These are phyloP conservation scores for Sebastes jordani DNA, from an alignment of 2,797 vertebrate genomes.

Conservation along the genomic window DNA sequence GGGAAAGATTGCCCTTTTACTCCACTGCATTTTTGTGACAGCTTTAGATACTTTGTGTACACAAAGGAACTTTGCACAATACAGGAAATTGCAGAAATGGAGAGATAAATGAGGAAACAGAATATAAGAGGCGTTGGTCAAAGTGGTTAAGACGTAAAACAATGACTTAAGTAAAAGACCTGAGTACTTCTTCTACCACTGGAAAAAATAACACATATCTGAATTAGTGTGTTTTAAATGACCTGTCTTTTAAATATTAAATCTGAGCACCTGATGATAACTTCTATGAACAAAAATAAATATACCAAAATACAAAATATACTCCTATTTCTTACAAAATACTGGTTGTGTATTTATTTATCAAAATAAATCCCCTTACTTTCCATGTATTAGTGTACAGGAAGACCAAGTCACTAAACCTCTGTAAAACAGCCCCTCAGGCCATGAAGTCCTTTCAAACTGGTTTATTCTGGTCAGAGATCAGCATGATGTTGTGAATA, in stretches of 20 bases:
- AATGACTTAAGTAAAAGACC: too few relatives aligned
- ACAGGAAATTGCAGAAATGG: too few relatives aligned
- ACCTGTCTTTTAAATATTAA: neutral
- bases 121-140: too few relatives aligned
- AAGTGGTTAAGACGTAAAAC: too few relatives aligned
- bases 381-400: accelerated
- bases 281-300: neutral
- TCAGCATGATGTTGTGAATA: neutral
- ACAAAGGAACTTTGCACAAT: too few relatives aligned
- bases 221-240: too few relatives aligned
- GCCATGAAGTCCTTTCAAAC: neutral
- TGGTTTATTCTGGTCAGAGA: neutral
- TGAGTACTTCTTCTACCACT: neutral
- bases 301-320: neutral
- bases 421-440: neutral
- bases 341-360: neutral
- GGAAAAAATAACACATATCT: too few relatives aligned
- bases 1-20: neutral
- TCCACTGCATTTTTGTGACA: neutral
- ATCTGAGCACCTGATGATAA: neutral
- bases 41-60: neutral
- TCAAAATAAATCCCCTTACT: neutral
- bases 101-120: too few relatives aligned
- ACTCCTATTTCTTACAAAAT: too few relatives aligned
- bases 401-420: too few relatives aligned